phyloP scores from a whole-genome alignment of 2,113 vertebrate species.

The Microcebus griseorufus region DNA sequence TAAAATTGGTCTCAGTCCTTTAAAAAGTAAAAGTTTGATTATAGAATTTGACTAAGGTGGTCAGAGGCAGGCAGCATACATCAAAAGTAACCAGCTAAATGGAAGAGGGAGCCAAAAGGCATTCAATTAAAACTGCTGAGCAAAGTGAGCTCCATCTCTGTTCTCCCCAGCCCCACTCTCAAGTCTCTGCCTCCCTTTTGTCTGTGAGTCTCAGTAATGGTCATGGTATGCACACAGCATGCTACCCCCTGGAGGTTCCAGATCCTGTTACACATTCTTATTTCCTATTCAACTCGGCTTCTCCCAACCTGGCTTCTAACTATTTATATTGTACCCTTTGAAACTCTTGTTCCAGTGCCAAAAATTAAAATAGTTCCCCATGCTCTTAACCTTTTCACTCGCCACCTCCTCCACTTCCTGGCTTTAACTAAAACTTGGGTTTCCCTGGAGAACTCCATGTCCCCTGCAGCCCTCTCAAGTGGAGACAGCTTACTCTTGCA shows the following conservation, averaged over 20 bases:
- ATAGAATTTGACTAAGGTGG: not conserved
- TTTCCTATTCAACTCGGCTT: not conserved
- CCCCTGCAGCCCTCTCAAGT: not conserved
- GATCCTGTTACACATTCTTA: not conserved
- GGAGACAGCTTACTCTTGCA: not conserved
- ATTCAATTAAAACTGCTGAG: not conserved
- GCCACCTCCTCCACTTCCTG: not conserved
- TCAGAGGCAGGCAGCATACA: not conserved
- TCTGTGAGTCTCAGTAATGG: not conserved
- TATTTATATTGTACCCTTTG: slow-evolving; percentile 13
- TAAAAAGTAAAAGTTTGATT: slow-evolving; percentile 5
- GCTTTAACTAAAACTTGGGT: not conserved
- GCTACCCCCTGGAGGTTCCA: not conserved
- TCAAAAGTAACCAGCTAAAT: not conserved
- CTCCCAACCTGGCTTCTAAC: not conserved
- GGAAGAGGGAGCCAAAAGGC: not conserved
- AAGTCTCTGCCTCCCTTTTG: not conserved
- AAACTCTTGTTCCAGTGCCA: slow-evolving; percentile 46
- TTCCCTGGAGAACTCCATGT: not conserved
- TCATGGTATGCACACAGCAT: rapidly evolving
- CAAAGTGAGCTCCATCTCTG: not conserved
- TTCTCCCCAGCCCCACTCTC: not conserved
- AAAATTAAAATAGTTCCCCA: not conserved
- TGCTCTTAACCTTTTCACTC: not conserved
- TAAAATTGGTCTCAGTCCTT: not conserved